Evolutionary conservation across 2,888 invertebrate genomes (phyloP).

Genomic region (Spodoptera exigua): DNA sequence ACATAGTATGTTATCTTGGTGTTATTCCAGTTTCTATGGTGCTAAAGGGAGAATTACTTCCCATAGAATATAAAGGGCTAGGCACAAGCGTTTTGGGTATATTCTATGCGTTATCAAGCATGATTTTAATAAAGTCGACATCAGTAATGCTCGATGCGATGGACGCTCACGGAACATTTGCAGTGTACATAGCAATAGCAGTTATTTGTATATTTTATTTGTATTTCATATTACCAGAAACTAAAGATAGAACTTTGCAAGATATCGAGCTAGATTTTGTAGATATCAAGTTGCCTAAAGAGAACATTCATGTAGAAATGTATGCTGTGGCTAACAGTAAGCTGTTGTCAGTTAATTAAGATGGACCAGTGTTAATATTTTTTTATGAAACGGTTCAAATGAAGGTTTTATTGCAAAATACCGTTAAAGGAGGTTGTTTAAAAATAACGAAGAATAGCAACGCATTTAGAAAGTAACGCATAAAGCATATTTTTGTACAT

Average conservation of each 20-base stretch:
- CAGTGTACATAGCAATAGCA: constrained; percentile 22
- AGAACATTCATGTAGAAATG: not conserved
- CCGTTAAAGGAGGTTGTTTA: too few relatives aligned
- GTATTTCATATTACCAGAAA: constrained; percentile 39
- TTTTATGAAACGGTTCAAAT: not conserved
- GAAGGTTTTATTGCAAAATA: too few relatives aligned
- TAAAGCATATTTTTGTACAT: too few relatives aligned
- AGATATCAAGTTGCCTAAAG: constrained; percentile 17
- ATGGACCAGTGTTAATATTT: too few relatives aligned
- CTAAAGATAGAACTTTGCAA: constrained; percentile 45
- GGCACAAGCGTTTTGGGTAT: constrained; percentile 43
- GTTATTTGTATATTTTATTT: constrained; percentile 16
- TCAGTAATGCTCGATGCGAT: constrained; percentile 32
- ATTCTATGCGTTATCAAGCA: constrained; percentile 42
- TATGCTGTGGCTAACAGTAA: not conserved
- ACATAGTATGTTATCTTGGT: constrained; percentile 45
- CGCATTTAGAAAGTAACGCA: too few relatives aligned
- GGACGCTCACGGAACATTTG: constrained; percentile 32
- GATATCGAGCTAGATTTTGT: constrained; percentile 45
- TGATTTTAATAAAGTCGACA: constrained; percentile 46
- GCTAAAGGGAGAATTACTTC: constrained; percentile 46
- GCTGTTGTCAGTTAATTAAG: constrained; percentile 14
- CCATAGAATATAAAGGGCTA: constrained; percentile 44
- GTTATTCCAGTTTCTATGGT: constrained; percentile 51
- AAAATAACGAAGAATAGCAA: too few relatives aligned